Percentiles rank a stretch among this genome's conserved stretches.
phyloP scores from a whole-genome alignment of 2,888 invertebrate species.

The Tipula vernalis region DNA sequence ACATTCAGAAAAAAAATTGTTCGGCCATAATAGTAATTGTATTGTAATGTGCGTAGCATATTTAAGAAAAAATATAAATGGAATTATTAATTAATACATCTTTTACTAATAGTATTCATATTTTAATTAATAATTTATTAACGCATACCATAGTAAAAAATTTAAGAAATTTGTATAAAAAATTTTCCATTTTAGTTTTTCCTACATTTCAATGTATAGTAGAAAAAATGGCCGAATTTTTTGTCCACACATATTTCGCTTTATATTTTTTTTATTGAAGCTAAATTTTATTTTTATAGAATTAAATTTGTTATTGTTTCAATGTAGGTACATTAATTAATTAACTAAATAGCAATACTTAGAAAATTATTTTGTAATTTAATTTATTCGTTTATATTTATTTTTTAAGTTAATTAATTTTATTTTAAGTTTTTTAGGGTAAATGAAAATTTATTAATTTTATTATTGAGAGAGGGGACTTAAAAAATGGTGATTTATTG shows the following conservation, averaged over 20 bases:
- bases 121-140: not conserved
- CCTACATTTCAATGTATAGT: not conserved
- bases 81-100: not conserved
- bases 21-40: not conserved
- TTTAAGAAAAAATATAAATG: not conserved
- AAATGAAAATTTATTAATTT: not conserved
- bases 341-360: not conserved
- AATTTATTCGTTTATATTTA: not conserved
- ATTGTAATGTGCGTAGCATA: slow-evolving; percentile 10
- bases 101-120: not conserved
- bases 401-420: not conserved
- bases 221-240: not conserved
- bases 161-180: not conserved
- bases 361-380: not conserved
- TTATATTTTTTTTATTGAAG: not conserved
- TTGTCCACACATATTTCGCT: not conserved
- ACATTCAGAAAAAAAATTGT: not conserved
- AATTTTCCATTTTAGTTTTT: not conserved
- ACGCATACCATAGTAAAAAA: not conserved
- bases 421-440: not conserved
- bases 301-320: not conserved
- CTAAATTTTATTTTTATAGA: not conserved
- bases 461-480: not conserved
- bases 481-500: not conserved
- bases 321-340: not conserved